Evolutionary conservation across 2,888 invertebrate species (phyloP).

Genomic region (Luperina nickerlii): DNA sequence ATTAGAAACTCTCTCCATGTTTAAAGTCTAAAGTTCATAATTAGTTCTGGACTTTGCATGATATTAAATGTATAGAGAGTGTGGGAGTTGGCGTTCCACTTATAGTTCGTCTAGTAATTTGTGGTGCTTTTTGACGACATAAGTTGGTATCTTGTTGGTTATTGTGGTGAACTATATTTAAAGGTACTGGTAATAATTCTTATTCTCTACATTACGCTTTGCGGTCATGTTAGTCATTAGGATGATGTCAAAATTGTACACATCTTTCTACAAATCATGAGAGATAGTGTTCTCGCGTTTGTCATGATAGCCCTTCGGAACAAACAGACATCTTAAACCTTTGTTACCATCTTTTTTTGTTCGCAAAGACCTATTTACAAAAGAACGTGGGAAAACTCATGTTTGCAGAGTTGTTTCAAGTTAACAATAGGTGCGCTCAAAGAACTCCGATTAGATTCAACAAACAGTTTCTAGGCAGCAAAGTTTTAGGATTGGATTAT

Average conservation of each 20-base stretch:
- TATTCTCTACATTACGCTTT: neutral
- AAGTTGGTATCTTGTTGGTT: constrained; percentile 10
- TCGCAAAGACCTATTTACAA: neutral
- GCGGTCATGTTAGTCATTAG: neutral
- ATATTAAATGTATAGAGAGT: constrained; percentile 45
- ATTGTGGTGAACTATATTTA: neutral
- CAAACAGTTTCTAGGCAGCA: constrained; percentile 18
- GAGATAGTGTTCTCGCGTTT: neutral
- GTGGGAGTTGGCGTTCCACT: constrained; percentile 14
- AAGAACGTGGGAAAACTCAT: neutral
- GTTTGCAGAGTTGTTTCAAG: constrained; percentile 8
- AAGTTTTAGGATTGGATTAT: constrained; percentile 36
- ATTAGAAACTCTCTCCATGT: constrained; percentile 39
- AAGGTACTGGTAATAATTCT: neutral
- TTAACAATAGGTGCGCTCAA: neutral
- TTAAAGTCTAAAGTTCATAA: constrained; percentile 51
- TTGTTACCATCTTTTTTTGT: neutral
- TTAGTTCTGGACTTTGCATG: constrained; percentile 55
- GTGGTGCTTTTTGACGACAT: constrained; percentile 9
- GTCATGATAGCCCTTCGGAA: neutral
- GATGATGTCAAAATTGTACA: neutral
- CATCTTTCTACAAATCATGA: neutral
- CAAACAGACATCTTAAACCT: neutral
- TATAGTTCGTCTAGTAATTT: constrained; percentile 6
- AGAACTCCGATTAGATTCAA: constrained; percentile 20